phyloP scores from a whole-genome alignment of 2,113 vertebrate species.

The Lota lota region DNA sequence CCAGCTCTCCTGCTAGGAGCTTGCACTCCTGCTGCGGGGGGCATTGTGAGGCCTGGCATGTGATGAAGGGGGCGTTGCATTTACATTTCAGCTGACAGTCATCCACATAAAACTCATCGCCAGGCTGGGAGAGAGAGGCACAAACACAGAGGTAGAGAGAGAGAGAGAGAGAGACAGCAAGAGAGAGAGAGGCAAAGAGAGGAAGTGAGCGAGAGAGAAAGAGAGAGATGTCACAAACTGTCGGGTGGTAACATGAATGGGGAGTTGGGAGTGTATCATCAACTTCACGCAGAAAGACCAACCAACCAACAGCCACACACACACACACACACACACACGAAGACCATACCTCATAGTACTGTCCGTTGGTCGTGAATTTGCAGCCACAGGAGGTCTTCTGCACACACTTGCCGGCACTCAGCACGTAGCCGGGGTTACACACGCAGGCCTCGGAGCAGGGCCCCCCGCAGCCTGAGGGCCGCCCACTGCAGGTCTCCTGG shows the following conservation, averaged over 20 bases:
- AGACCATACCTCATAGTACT: conserved; percentile 68
- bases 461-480: conserved; percentile 55
- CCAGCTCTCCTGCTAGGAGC: conserved; percentile 62
- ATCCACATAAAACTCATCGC: conserved; percentile 66
- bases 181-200: too few species aligned
- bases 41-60: conserved; percentile 55
- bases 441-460: conserved; percentile 70
- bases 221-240: too few species aligned
- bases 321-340: neutral
- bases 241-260: too few species aligned
- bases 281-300: too few species aligned
- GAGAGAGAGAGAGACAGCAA: neutral
- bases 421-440: conserved; percentile 71
- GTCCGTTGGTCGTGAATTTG: conserved; percentile 42
- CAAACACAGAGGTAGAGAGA: too few species aligned
- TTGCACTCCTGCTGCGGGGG: conserved; percentile 68
- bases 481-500: conserved; percentile 56
- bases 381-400: conserved; percentile 66
- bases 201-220: conserved; percentile 2
- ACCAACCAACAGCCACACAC: neutral
- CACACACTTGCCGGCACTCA: conserved; percentile 71
- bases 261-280: too few species aligned
- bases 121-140: conserved; percentile 49
- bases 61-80: conserved; percentile 54
- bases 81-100: conserved; percentile 63